Percentiles rank a stretch among this genome's conserved stretches.
Conservation (phyloP, 92 coral and sea anemone species). For the Heteractis magnifica region DNA sequence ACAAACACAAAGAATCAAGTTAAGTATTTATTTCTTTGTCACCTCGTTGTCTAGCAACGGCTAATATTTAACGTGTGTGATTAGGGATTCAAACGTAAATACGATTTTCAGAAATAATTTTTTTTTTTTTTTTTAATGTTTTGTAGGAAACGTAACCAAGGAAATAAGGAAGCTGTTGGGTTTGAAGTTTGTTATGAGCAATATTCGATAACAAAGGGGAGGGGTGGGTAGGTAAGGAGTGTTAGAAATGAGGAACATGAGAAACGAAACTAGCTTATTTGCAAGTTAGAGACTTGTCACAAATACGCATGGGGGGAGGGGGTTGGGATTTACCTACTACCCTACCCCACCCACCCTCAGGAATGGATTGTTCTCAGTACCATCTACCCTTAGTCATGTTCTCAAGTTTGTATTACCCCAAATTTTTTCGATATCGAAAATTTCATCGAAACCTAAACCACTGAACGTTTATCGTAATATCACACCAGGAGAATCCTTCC, state of each 20-base stretch:
- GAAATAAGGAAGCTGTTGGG: too few relatives aligned
- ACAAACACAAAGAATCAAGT: background rate
- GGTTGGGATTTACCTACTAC: background rate
- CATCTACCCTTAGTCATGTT: background rate
- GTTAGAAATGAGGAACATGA: background rate
- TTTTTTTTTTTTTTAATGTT: too few relatives aligned
- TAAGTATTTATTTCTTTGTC: background rate
- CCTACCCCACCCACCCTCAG: background rate
- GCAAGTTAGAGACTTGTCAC: background rate
- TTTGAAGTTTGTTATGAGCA: too few relatives aligned
- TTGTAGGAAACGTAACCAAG: background rate
- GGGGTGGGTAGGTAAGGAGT: background rate
- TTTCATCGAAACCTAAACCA: too few relatives aligned
- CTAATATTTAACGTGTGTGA: background rate
- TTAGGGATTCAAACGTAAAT: background rate
- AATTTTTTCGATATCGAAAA: too few relatives aligned
- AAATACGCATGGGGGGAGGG: background rate
- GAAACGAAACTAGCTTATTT: background rate
- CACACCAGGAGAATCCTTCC: too few relatives aligned
- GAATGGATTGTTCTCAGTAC: background rate
- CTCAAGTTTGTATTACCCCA: too few relatives aligned
- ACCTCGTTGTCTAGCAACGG: background rate
- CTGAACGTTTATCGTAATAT: too few relatives aligned
- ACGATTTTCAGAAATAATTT: background rate
- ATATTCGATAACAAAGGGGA: too few relatives aligned